phyloP scores from a whole-genome alignment of 2,888 invertebrate species.

The Aelia acuminata region DNA sequence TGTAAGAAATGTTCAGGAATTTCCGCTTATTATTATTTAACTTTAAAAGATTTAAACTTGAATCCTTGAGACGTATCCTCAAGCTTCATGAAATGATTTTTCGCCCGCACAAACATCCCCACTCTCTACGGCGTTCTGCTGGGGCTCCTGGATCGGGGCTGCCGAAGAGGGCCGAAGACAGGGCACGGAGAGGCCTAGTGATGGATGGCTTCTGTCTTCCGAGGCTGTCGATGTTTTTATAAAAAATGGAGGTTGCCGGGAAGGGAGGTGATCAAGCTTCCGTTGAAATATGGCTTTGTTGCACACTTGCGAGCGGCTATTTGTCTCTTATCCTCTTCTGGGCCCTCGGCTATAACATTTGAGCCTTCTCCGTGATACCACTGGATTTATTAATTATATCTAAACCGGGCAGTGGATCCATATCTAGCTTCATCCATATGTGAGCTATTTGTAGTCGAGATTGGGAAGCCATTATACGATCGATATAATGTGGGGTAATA shows the following conservation, averaged over 20 bases:
- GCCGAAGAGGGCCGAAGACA: conserved; percentile 2
- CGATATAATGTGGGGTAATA: not conserved
- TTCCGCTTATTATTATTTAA: too few relatives aligned
- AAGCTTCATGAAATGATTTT: not conserved
- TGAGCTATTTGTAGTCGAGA: not conserved
- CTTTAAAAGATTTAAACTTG: not conserved
- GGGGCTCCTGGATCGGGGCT: not conserved
- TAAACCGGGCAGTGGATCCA: not conserved
- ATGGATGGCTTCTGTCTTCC: conserved; percentile 28
- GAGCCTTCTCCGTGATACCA: not conserved
- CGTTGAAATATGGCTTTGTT: conserved; percentile 30
- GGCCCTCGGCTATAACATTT: not conserved
- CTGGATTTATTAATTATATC: not conserved
- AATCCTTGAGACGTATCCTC: not conserved
- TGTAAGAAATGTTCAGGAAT: too few relatives aligned
- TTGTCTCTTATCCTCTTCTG: not conserved
- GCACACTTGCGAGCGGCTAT: conserved; percentile 31
- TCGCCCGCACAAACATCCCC: not conserved
- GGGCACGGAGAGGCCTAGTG: not conserved
- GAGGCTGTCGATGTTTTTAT: conserved; percentile 28
- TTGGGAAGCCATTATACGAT: not conserved
- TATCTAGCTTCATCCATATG: not conserved
- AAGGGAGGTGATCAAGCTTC: conserved; percentile 8
- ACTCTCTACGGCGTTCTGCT: not conserved
- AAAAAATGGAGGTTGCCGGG: conserved; percentile 24